Conservation (phyloP, 2,797 vertebrate genomes). For the Pseudochirops corinnae region DNA sequence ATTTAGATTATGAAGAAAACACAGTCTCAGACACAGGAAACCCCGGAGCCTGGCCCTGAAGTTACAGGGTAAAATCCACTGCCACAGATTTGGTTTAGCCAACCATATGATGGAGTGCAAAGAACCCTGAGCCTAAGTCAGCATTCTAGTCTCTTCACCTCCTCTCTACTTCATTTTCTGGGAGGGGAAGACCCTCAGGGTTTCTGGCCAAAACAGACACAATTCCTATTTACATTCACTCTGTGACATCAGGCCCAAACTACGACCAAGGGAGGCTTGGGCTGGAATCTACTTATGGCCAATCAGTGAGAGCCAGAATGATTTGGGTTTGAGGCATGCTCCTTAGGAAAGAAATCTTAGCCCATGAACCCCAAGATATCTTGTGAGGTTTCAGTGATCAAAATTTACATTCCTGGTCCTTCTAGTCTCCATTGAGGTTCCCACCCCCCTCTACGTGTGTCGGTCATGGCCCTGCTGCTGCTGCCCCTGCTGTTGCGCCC, state of each 20-base stretch:
- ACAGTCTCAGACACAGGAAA: neutral
- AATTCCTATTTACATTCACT: too few species aligned
- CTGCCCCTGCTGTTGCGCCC: constrained; percentile 66
- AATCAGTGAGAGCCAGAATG: too few species aligned
- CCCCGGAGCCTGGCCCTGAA: neutral
- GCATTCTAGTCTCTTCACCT: neutral
- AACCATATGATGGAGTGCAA: neutral
- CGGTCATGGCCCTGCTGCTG: constrained; percentile 76
- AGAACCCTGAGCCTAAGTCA: neutral
- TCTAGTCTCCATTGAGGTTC: constrained; percentile 48
- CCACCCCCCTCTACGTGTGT: constrained; percentile 48
- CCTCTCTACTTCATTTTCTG: neutral
- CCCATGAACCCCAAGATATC: too few species aligned
- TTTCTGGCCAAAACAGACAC: too few species aligned
- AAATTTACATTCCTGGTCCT: neutral
- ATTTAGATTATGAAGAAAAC: neutral
- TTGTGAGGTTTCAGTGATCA: too few species aligned
- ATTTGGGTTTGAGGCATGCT: too few species aligned
- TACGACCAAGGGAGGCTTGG: too few species aligned
- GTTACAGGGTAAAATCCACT: neutral
- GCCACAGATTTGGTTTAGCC: neutral
- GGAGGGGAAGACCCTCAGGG: too few species aligned
- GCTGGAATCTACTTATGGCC: too few species aligned
- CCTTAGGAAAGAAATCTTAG: too few species aligned
- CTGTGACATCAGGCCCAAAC: too few species aligned